Base-by-base conservation (phyloP, 2,797 vertebrate species). In the Anisognathus igniventris region DNA sequence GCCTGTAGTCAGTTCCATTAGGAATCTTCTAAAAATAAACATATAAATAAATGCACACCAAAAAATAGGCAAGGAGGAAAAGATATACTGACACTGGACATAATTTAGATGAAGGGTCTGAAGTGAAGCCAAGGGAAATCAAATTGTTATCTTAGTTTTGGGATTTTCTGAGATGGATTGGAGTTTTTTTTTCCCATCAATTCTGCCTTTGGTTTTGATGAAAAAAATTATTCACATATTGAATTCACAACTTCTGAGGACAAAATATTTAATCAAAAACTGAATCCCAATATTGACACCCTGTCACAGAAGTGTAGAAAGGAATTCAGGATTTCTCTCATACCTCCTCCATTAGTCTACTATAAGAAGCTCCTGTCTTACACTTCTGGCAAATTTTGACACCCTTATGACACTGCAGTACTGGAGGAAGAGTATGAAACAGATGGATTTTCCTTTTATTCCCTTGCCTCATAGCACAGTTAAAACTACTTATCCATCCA, bases 231-330 rank as follows among this genome's bases (percentile, higher is more conserved):
- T 24, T 68, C 44, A 42, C 1, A 3, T 33, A 62, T 20, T 71
- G 40, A 68, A 72, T 71, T 64, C 42, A 16, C n/a, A 78, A 33
- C 30, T 81, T 81, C 53, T 84, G 66, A 71, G 40, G 37, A 60
- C 20, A 84, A 87, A 67, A 81, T 31, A 65, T 37, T 73, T 74
- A 68, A 76, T 62, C 8, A 88, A 62, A 89, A 86, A 51, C 15
- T 31, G 58, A 81, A 84, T 42, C 28, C 25, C 9, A 51, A 13
- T 77, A 84, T 56, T 74, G 85, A 87, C 30, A 81, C 6, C 6
- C 30, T 80, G 62, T 84, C 81, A 81, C 24, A 67, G 39, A 79
- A 70, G 13, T 2, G 3, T 40, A 56, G 42, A 81, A 78, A 64
- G 40, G 33, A 60, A 92, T 67, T 58, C 20, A 81, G 31, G 39